These are phyloP conservation scores for Mobula birostris DNA, from an alignment of 2,113 vertebrate species.

Conservation along the genomic window DNA sequence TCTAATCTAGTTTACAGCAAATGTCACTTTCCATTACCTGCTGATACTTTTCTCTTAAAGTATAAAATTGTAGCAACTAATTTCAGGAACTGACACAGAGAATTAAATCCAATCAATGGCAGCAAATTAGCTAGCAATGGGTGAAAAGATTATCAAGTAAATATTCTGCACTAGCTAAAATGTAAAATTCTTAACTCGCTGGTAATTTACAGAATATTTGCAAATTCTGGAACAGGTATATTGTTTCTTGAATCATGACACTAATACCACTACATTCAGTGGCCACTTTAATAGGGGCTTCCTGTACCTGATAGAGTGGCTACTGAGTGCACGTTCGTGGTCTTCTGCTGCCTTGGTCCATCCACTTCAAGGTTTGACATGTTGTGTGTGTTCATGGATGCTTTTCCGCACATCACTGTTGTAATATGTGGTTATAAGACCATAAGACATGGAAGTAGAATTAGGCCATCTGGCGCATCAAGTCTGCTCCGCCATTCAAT, in stretches of 20 bases:
- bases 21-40: neutral
- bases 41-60: neutral
- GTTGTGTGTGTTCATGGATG: no score
- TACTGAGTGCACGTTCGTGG: no score
- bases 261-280: neutral
- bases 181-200: neutral
- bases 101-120: neutral
- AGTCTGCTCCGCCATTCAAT: no score
- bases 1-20: neutral
- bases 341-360: no score
- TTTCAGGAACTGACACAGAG: neutral
- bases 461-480: no score
- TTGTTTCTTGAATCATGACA: neutral
- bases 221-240: neutral
- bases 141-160: slow-evolving; percentile 5
- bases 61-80: neutral
- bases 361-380: no score
- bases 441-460: no score
- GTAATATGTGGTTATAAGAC: no score
- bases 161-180: neutral
- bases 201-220: neutral
- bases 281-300: no score
- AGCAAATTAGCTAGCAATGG: neutral
- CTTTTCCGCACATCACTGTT: no score
- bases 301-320: no score